phyloP scores from a whole-genome alignment of 2,113 vertebrate genomes.

The Neomonachus schauinslandi region DNA sequence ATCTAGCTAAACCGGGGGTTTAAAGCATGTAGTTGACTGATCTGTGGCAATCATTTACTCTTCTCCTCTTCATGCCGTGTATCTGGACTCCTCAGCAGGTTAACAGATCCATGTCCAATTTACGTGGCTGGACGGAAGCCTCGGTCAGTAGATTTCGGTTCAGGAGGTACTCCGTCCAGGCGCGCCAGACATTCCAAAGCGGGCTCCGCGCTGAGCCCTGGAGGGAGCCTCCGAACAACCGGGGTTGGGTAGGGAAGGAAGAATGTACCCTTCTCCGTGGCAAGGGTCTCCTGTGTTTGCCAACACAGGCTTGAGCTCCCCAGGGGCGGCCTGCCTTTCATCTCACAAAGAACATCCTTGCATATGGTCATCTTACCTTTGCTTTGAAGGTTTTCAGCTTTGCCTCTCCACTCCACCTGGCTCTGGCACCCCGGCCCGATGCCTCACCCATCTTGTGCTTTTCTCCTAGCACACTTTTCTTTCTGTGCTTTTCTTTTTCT shows the following conservation, averaged over 20 bases:
- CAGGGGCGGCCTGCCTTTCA: neutral
- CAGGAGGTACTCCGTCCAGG: neutral
- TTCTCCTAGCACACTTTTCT: neutral
- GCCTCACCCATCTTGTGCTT: neutral
- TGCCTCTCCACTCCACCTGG: neutral
- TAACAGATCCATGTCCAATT: neutral
- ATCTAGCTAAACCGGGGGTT: neutral
- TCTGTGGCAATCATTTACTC: neutral
- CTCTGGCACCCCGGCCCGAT: neutral
- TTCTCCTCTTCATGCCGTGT: neutral
- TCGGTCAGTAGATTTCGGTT: neutral
- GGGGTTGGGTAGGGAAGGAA: neutral
- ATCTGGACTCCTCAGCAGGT: neutral
- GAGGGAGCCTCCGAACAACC: neutral
- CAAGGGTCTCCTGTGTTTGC: neutral
- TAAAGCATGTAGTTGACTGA: neutral
- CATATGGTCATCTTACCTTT: neutral
- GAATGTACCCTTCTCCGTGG: neutral
- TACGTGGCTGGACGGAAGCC: neutral
- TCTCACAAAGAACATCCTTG: neutral
- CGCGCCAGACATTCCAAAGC: neutral
- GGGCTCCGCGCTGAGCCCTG: neutral
- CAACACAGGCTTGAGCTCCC: neutral
- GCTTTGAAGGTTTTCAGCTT: neutral
- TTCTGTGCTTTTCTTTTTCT: neutral